Conservation (phyloP, 2,113 vertebrate species). For the Pimephales promelas region DNA sequence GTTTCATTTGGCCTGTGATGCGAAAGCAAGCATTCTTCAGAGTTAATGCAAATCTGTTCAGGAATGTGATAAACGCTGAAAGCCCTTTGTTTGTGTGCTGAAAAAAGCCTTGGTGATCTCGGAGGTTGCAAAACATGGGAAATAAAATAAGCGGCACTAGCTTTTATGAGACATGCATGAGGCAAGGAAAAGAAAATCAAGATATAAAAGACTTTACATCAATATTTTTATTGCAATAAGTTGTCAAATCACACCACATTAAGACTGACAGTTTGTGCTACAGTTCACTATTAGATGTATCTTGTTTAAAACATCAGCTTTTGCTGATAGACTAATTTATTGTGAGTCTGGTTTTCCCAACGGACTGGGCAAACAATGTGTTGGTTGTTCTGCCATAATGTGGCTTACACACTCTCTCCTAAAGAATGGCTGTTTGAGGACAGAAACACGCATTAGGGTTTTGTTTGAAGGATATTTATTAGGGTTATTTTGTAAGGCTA, state of each 20-base stretch:
- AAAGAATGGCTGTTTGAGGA: not conserved
- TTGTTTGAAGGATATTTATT: not conserved
- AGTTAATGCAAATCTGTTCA: slow-evolving; percentile 55
- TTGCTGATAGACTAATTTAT: not conserved
- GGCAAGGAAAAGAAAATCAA: not conserved
- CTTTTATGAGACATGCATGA: not conserved
- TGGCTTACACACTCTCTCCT: not conserved
- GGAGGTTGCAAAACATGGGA: slow-evolving; percentile 30
- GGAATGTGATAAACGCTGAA: slow-evolving; percentile 56
- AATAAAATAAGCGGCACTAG: not conserved
- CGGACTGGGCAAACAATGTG: not conserved
- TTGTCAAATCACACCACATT: not conserved
- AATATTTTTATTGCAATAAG: not conserved
- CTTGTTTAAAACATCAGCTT: not conserved
- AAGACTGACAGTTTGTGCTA: not conserved
- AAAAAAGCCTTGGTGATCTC: slow-evolving; percentile 24
- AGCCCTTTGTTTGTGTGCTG: slow-evolving; percentile 33
- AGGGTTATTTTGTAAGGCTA: not conserved
- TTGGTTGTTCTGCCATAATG: not conserved
- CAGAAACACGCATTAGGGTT: not conserved
- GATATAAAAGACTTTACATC: not conserved
- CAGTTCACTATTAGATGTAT: not conserved
- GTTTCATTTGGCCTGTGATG: slow-evolving; percentile 31
- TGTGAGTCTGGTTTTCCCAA: not conserved
- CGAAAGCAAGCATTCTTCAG: not conserved